phyloP scores from a whole-genome alignment of 1,140 invertebrate genomes.

The Whitmania pigra region DNA sequence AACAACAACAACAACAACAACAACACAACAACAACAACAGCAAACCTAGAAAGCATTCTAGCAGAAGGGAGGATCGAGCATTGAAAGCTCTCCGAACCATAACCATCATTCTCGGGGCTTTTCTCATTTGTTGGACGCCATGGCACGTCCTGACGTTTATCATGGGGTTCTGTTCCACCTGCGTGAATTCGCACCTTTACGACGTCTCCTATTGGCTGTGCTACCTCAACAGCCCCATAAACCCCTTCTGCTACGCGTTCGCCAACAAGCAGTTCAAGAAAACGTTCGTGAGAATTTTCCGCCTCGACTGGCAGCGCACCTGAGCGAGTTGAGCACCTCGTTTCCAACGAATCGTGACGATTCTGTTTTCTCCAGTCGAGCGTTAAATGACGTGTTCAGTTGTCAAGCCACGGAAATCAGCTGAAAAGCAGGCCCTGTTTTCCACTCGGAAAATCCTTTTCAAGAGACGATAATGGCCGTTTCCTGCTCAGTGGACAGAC shows the following conservation, averaged over 20 bases:
- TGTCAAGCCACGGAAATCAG: no score
- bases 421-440: no score
- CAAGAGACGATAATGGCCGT: no score
- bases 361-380: no score
- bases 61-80: conserved; percentile 70
- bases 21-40: not conserved
- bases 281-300: conserved; percentile 57
- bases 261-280: conserved; percentile 99
- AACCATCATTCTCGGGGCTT: conserved; percentile 93
- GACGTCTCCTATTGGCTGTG: conserved; percentile 98
- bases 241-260: conserved; percentile 95
- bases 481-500: no score
- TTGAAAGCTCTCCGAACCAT: conserved; percentile 95
- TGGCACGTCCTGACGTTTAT: conserved; percentile 88
- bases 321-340: not conserved
- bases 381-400: no score
- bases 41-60: not conserved
- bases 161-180: conserved; percentile 61
- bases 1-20: not conserved
- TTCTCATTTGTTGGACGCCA: conserved; percentile 97
- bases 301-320: conserved; percentile 35
- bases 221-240: conserved; percentile 87
- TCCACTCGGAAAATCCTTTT: no score
- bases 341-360: no score
- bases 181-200: conserved; percentile 68